Evolutionary conservation across 2,888 invertebrate genomes (phyloP), one percentile per base, ranked within the genome.

Genomic region (Odontocerum albicorne): DNA sequence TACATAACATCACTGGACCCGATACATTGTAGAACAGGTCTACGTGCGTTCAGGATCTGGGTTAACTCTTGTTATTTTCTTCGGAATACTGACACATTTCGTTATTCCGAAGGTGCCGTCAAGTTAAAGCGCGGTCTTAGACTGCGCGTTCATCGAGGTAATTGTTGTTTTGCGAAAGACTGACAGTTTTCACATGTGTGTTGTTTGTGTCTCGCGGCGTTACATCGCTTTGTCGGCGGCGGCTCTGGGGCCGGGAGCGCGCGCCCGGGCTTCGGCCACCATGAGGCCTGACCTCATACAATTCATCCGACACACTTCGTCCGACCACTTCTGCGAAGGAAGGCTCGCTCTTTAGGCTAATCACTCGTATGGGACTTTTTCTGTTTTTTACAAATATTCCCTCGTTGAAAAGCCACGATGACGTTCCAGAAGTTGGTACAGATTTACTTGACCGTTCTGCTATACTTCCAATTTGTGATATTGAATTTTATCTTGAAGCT

Each of bases 251-350:
- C 45, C 53, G 33, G 49, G 49, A 44, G 46, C 57, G 35, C 42
- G 56, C 38, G 49, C 42, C 36, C 38, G 55, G 36, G 52, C 44
- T 35, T 49, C 42, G 19, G 45, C 46, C 38, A 54, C 47, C 81
- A 87, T 87, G 87, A 85, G 87, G 82, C 83, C 84, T 80, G 83
- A 86, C 73, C 75, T 85, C 72, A 76, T 83, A 70, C 82, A 86
- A 67, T 86, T 86, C 68, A 88, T 88, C 74, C 79, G 87, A 68
- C 87, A 88, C 75, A 88, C 88, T 61, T 87, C 87, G 63, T 88
- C 88, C 64, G 87, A 88, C 65, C 88, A 88, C 70, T 88, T 86
- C 71, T 85, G 87, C 80, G 88, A 87, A 82, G 67, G 70, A 42
- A 20, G 40, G 39, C 21, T 21, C 22, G 38, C 15, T 20, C 49